Percentiles rank a stretch among this genome's conserved stretches.
These are phyloP conservation scores for Lophochroa leadbeateri DNA, from an alignment of 2,113 vertebrate genomes.

Conservation along the genomic window DNA sequence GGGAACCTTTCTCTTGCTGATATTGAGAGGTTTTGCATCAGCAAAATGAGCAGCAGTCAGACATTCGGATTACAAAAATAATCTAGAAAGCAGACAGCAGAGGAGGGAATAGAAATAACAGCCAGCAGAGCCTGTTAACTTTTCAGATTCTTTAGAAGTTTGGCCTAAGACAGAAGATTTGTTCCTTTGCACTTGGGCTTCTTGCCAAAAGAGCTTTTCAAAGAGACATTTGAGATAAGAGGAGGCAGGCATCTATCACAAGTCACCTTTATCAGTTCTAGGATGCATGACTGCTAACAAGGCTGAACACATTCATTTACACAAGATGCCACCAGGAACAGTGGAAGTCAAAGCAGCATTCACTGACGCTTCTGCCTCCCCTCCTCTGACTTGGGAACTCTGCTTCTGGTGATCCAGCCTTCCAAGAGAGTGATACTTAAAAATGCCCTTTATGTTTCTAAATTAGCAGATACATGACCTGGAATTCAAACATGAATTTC, in stretches of 20 bases:
- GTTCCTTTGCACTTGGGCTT: neutral
- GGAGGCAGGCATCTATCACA: neutral
- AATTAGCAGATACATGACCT: neutral
- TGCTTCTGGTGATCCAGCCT: neutral
- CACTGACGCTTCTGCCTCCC: neutral
- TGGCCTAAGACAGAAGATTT: neutral
- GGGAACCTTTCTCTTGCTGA: neutral
- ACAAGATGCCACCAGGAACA: neutral
- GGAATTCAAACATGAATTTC: neutral
- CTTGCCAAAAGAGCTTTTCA: conserved; percentile 41
- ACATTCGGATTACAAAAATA: neutral
- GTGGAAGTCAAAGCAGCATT: neutral
- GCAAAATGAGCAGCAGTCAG: neutral
- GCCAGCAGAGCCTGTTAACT: conserved; percentile 8
- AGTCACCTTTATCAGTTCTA: conserved; percentile 10
- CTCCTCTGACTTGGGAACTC: neutral
- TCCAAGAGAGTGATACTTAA: neutral
- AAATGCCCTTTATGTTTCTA: neutral
- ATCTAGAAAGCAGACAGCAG: neutral
- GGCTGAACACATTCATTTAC: neutral
- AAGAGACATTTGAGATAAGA: conserved; percentile 20
- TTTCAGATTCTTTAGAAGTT: neutral
- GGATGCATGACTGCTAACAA: neutral
- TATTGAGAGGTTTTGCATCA: neutral
- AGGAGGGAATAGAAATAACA: neutral